phyloP scores from a whole-genome alignment of 2,888 invertebrate genomes.

The Perithous albicinctus region DNA sequence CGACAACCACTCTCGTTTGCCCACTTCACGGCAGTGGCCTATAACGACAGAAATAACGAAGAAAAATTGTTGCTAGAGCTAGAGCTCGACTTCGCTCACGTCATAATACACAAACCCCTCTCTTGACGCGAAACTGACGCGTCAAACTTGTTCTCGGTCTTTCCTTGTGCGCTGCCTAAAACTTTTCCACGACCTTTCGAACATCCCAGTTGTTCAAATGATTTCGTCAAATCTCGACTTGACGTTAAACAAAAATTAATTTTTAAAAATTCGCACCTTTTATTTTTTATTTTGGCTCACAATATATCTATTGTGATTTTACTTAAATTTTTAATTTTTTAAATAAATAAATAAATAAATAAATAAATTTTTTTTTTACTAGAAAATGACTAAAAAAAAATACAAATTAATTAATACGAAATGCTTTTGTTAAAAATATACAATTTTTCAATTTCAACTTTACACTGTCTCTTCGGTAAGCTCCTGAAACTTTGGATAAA shows the following conservation, averaged over 20 bases:
- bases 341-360: no score
- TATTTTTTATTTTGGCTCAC: no score
- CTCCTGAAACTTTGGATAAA: constrained; percentile 10
- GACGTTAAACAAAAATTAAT: no score
- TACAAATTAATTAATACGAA: no score
- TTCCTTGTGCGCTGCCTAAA: background rate
- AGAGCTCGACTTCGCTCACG: background rate
- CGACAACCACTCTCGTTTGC: constrained; percentile 51
- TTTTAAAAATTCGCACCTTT: no score
- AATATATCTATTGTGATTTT: no score
- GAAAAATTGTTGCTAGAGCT: constrained; percentile 49
- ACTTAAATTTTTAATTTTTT: no score
- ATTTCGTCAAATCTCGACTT: background rate
- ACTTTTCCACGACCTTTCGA: constrained; percentile 24
- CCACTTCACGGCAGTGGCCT: constrained; percentile 51
- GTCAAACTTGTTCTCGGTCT: constrained; percentile 14
- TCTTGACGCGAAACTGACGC: constrained; percentile 37
- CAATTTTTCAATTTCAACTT: background rate
- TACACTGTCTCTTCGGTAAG: background rate
- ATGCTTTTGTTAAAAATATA: background rate
- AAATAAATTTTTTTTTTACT: no score
- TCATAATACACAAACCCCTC: constrained; percentile 42
- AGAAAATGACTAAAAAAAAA: no score
- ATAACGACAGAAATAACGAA: constrained; percentile 57
- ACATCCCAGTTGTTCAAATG: background rate